Base-by-base conservation (phyloP, 2,888 invertebrate genomes). In the Agriopis aurantiaria region DNA sequence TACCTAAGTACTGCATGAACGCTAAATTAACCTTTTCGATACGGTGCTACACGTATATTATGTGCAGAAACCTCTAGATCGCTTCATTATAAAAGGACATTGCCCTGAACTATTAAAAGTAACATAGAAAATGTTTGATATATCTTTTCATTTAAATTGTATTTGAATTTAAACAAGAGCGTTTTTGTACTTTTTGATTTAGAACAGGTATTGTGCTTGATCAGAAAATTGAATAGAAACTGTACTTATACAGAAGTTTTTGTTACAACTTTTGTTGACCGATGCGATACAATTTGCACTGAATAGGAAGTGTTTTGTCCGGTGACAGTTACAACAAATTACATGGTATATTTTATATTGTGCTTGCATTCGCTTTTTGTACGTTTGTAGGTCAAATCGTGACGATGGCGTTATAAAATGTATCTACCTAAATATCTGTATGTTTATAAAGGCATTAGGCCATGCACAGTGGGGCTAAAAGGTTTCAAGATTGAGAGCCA, bases 11-110 rank as follows among this genome's bases (percentile, higher is more conserved):
- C 45, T 43, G 56, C 59, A 46, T 65, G 65, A 65, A 61, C 65
- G 52, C 33, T 58, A 51, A 65, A 62, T 70, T 66, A 70, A 66
- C 62, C 70, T 59, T 63, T 66, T 66, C 70, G 63, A 70, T 63
- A 63, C 70, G 70, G 70, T 43, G 12, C 69, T n/a, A 43, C 14
- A 12, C 43, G 10, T 63, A 59, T 40, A 48, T 17, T 59, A 68
- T 49, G 51, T 62, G 57, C 3, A 33, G 33, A 33, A 33, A 1
- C 17, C 17, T 51, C 62, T 46, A 68, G 23, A 57, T 62, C 17
- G 45, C 51, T 56, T 55, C 55, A 61, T 67, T 61, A 57, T 55
- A 33, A 57, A 53, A 68, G 58, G 68, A 63, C 63, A 63, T 56
- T 53, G 68, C 14, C 51, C 61, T 61, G 56, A 23, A 12, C 43